A percentile compares a stretch with the other conserved stretches of the same genome.
These are phyloP conservation scores for Arge pagana DNA, from an alignment of 2,888 invertebrate species.

Conservation along the genomic window DNA sequence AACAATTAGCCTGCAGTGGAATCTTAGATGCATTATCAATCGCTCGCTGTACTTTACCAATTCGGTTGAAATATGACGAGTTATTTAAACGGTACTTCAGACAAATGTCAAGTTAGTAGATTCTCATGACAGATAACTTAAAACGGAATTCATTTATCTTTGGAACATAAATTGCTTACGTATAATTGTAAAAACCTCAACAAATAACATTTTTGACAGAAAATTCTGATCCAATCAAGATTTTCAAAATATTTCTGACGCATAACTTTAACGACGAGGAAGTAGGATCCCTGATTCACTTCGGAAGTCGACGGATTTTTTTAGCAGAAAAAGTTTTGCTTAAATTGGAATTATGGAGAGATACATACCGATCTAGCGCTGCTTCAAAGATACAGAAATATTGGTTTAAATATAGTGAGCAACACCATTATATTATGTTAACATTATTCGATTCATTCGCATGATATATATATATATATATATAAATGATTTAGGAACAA, in stretches of 20 bases:
- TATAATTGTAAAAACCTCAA: neutral
- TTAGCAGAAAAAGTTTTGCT: constrained; percentile 36
- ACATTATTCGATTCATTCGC: too few relatives aligned
- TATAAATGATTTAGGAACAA: too few relatives aligned
- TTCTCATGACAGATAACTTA: neutral
- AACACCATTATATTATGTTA: constrained; percentile 1
- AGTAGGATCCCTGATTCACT: constrained; percentile 29
- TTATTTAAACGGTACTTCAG: constrained; percentile 38
- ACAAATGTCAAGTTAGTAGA: neutral
- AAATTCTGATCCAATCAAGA: neutral
- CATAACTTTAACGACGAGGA: constrained; percentile 23
- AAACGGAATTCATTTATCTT: neutral
- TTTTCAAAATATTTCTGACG: constrained; percentile 15
- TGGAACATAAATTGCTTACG: neutral
- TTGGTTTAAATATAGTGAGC: constrained; percentile 39
- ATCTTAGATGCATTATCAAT: constrained; percentile 40
- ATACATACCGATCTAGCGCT: constrained; percentile 31
- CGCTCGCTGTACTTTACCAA: constrained; percentile 40
- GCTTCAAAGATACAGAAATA: constrained; percentile 39
- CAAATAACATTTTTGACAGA: constrained; percentile 10
- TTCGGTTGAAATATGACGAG: constrained; percentile 37
- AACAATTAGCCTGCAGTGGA: constrained; percentile 39
- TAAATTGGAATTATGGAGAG: constrained; percentile 36
- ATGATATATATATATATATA: too few relatives aligned
- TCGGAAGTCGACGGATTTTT: constrained; percentile 40